Evolutionary conservation across 2,888 invertebrate species (phyloP).

Genomic region (Piscicola geometra): DNA sequence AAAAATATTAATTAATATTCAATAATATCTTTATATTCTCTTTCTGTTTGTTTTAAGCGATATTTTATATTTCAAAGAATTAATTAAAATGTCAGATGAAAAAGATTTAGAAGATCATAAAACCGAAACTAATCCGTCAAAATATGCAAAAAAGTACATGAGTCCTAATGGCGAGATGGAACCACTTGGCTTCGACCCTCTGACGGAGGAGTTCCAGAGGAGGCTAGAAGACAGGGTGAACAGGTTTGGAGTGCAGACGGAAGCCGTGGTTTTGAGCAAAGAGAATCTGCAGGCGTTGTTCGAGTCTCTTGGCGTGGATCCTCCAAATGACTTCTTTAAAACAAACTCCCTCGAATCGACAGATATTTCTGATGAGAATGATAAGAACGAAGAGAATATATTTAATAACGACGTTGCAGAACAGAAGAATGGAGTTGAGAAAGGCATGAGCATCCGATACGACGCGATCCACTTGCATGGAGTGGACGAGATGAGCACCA

Average conservation of each 20-base stretch:
- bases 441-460: slow-evolving; percentile 33
- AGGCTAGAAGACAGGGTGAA: not conserved
- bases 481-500: slow-evolving; percentile 69
- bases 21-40: not conserved
- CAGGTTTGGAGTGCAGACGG: not conserved
- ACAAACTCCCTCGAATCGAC: not conserved
- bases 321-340: not conserved
- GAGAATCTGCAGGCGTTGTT: slow-evolving; percentile 2
- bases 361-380: not conserved
- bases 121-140: not conserved
- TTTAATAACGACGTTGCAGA: no score
- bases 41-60: not conserved
- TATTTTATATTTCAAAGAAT: no score
- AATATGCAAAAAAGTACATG: slow-evolving; percentile 4
- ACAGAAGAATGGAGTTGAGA: no score
- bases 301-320: not conserved
- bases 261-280: not conserved
- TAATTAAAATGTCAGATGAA: not conserved
- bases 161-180: slow-evolving; percentile 4
- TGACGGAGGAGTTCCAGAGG: not conserved
- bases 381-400: not conserved
- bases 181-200: not conserved
- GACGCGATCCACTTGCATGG: slow-evolving; percentile 69
- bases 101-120: not conserved
- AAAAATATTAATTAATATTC: not conserved